A percentile compares a stretch with the other conserved stretches of the same genome.
Conservation (phyloP, 1,140 invertebrate species). For the Wasmannia auropunctata region DNA sequence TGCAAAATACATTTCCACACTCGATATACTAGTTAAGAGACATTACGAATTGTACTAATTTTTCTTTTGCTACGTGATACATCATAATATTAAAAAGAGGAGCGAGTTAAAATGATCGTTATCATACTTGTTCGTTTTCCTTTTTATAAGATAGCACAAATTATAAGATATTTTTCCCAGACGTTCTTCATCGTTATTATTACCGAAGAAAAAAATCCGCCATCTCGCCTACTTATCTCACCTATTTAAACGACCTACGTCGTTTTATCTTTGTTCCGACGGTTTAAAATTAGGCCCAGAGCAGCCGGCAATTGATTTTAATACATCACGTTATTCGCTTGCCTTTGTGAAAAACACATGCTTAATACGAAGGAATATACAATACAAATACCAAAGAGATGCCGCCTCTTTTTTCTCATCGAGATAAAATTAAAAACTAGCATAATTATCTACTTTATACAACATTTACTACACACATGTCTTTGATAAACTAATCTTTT, state of each 20-base stretch:
- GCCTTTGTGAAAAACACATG: constrained; percentile 64
- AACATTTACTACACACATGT: constrained; percentile 77
- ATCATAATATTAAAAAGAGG: constrained; percentile 42
- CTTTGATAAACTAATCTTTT: constrained; percentile 71
- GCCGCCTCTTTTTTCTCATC: constrained; percentile 55
- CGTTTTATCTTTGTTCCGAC: constrained; percentile 3
- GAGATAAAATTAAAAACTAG: constrained; percentile 72
- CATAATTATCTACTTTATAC: constrained; percentile 77
- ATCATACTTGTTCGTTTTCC: not conserved
- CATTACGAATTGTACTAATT: constrained; percentile 35
- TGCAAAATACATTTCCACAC: constrained; percentile 35
- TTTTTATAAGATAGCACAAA: constrained; percentile 24
- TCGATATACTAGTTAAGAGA: constrained; percentile 25
- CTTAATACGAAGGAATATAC: constrained; percentile 71
- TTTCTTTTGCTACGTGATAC: constrained; percentile 27
- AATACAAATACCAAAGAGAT: constrained; percentile 71
- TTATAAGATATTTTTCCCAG: constrained; percentile 15
- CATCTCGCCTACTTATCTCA: not conserved
- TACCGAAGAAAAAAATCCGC: not conserved
- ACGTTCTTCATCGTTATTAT: constrained; percentile 7
- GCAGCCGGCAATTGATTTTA: constrained; percentile 64
- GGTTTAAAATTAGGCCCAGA: constrained; percentile 72
- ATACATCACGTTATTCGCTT: constrained; percentile 58
- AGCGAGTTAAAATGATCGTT: constrained; percentile 39
- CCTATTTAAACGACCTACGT: too few species aligned